phyloP scores from a whole-genome alignment of 2,888 invertebrate genomes.

The Merodon equestris region DNA sequence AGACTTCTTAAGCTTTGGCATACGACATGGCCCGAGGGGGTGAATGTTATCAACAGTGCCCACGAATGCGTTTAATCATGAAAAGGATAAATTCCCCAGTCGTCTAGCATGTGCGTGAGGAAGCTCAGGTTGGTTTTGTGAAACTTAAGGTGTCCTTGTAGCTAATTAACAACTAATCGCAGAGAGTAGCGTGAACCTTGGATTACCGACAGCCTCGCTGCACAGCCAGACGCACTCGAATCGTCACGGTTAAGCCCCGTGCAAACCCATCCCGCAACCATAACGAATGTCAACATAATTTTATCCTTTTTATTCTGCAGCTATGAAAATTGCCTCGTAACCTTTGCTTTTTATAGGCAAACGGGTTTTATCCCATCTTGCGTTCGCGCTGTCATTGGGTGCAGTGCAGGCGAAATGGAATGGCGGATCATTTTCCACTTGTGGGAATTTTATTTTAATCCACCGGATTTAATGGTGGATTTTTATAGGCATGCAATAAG shows the following conservation, averaged over 20 bases:
- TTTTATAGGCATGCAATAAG: conserved; percentile 39
- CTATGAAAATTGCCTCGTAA: conserved; percentile 49
- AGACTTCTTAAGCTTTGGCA: conserved; percentile 8
- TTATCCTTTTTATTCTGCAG: conserved; percentile 58
- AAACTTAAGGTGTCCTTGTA: conserved; percentile 54
- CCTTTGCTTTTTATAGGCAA: conserved; percentile 32
- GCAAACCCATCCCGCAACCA: neutral
- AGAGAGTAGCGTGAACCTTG: too few relatives aligned
- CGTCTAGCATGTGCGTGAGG: neutral
- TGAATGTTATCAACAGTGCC: conserved; percentile 9
- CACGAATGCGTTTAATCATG: conserved; percentile 53
- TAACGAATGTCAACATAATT: conserved; percentile 58
- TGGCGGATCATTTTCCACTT: conserved; percentile 28
- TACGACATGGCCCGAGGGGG: too few relatives aligned
- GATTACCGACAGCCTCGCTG: too few relatives aligned
- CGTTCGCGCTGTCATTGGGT: too few relatives aligned
- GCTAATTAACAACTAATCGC: conserved; percentile 49
- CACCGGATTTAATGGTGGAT: conserved; percentile 35
- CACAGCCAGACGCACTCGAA: conserved; percentile 5
- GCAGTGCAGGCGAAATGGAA: neutral
- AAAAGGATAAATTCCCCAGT: conserved; percentile 37
- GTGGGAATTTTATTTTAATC: conserved; percentile 53
- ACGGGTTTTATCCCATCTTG: too few relatives aligned
- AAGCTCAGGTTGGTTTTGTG: conserved; percentile 41
- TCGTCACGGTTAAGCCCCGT: neutral